phyloP scores from a whole-genome alignment of 2,888 invertebrate species.

The Leuctra nigra region DNA sequence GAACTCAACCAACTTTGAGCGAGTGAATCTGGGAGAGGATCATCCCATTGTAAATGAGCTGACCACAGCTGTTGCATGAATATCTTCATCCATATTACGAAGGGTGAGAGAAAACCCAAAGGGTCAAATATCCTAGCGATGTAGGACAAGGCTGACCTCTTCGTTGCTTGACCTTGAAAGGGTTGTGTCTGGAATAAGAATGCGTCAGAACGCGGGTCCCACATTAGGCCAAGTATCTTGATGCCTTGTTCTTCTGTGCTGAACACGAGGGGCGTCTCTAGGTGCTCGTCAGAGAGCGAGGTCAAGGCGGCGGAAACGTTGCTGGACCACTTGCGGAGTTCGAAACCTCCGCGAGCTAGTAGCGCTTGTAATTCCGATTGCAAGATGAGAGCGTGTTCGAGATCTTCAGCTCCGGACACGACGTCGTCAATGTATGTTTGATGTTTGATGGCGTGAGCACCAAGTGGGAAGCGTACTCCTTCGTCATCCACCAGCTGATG shows the following conservation, averaged over 20 bases:
- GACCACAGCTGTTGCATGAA: slow-evolving; percentile 21
- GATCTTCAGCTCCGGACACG: slow-evolving; percentile 25
- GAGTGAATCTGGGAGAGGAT: slow-evolving; percentile 5
- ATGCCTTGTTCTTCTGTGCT: slow-evolving; percentile 15
- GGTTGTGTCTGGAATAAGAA: neutral
- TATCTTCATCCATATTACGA: slow-evolving; percentile 19
- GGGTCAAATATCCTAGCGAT: slow-evolving; percentile 23
- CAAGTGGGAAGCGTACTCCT: slow-evolving; percentile 25
- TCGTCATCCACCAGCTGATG: slow-evolving; percentile 29
- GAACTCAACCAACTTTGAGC: slow-evolving; percentile 1
- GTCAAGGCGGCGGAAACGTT: slow-evolving; percentile 21
- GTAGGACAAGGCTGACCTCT: slow-evolving; percentile 18
- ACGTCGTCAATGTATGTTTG: slow-evolving; percentile 33
- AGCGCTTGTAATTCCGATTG: slow-evolving; percentile 27
- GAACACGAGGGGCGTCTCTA: slow-evolving; percentile 16
- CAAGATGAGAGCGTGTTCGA: slow-evolving; percentile 26
- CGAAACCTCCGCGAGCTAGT: slow-evolving; percentile 26
- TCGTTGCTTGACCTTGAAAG: slow-evolving; percentile 11
- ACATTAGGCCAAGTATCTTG: slow-evolving; percentile 28
- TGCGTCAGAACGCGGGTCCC: slow-evolving; percentile 25
- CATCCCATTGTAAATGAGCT: slow-evolving; percentile 23
- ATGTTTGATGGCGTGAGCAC: slow-evolving; percentile 20
- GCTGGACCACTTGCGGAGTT: no score
- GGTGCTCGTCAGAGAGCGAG: slow-evolving; percentile 20
- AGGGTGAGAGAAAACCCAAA: slow-evolving; percentile 21